Base-by-base conservation (phyloP, 2,113 vertebrate species). In the Odocoileus virginianus region DNA sequence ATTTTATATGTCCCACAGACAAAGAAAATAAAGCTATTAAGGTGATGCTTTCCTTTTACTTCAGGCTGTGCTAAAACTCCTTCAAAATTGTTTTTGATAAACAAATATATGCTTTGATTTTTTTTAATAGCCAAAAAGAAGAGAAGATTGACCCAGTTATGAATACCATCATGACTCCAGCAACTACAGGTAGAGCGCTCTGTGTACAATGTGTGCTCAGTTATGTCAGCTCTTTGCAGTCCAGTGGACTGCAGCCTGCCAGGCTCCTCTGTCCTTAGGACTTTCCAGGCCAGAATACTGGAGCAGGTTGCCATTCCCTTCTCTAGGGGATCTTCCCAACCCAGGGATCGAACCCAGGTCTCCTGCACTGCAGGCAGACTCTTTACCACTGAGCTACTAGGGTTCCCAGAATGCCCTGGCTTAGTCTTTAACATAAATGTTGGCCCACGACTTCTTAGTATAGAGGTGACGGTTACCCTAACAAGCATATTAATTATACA, bases 391-490 rank as follows among this genome's bases (percentile, higher is more conserved):
- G 36, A 74, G 36, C 71, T 74, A 43, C 11, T 43, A 74, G 11
- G 71, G 11, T 43, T 74, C 21, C 14, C 71, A 0, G 25, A 90
- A 40, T 45, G 11, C 0, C 47, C 0, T 11, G 21, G 36, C 3
- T 4, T 45, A 57, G 11, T 27, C 30, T 93, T 94, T 45, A n/a
- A 6, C 23, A 57, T 16, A n/a, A 64, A 95, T 14, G 85, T 85
- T 33, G 5, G 14, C 10, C 17, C 25, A 27, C 6, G 15, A 14
- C 4, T 71, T 40, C 79, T 67, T 52, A 45, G 64, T 27, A 71
- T 9, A 78, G 27, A 87, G 1, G 0, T 30, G 2, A 4, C n/a
- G 2, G 1, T 33, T 55, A 28, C 3, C 0, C 5, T 93, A 71
- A 74, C 3, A 90, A 83, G 5, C 2, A 74, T 1, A 40, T 60